Conservation (phyloP, 2,888 invertebrate genomes). For the Noctua fimbriata region DNA sequence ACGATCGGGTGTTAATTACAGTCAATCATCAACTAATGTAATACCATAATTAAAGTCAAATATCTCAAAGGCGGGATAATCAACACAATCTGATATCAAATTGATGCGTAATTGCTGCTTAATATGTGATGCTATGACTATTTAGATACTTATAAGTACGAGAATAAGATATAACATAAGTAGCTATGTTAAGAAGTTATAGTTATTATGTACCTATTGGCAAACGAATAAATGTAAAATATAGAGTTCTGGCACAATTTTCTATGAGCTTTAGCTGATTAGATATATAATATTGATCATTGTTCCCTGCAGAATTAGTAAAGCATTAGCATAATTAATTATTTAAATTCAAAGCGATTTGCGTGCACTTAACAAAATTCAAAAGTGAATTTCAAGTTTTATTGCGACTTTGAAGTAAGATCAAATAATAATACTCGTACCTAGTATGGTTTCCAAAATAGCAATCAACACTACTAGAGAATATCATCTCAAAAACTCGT, state of each 20-base stretch:
- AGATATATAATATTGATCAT: no score
- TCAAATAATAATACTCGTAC: background rate
- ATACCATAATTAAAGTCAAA: slow-evolving; percentile 25
- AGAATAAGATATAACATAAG: background rate
- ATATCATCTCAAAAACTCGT: background rate
- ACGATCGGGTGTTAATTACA: slow-evolving; percentile 7
- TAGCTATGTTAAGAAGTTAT: background rate
- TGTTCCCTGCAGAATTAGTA: background rate
- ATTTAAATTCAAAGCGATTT: background rate
- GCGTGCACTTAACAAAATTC: background rate
- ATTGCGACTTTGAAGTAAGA: background rate
- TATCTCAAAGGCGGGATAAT: slow-evolving; percentile 1
- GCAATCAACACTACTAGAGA: background rate
- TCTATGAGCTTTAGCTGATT: no score
- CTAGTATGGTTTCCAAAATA: background rate
- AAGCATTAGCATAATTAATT: background rate
- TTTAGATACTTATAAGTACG: background rate
- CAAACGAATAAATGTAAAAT: background rate
- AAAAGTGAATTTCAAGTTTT: no score
- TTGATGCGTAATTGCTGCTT: slow-evolving; percentile 5
- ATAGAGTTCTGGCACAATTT: no score
- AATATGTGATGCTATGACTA: background rate
- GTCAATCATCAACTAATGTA: background rate
- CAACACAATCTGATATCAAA: slow-evolving; percentile 12
- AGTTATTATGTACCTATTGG: background rate